Conservation (phyloP, 2,797 vertebrate species). For the Aldrovandia affinis region DNA sequence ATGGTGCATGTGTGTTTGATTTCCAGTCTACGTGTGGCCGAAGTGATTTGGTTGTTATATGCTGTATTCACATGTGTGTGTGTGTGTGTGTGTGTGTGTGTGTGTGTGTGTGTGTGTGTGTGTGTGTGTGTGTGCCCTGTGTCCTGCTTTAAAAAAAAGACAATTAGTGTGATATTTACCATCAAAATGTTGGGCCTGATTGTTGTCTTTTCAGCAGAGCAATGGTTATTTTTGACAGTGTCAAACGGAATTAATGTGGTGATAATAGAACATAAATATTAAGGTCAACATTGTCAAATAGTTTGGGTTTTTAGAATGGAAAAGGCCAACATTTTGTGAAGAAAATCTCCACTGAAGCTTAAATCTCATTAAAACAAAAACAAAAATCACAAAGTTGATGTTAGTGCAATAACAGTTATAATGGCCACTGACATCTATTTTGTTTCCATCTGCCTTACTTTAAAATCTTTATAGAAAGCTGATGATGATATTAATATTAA, state of each 20-base stretch:
- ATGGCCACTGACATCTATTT: neutral
- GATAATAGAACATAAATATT: slow-evolving; percentile 31
- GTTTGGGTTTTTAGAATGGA: slow-evolving; percentile 6
- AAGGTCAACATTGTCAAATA: slow-evolving; percentile 37
- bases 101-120: neutral
- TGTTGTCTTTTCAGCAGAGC: slow-evolving; percentile 53
- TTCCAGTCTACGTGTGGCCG: neutral
- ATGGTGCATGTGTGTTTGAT: slow-evolving; percentile 18
- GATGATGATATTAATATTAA: neutral
- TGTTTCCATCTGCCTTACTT: neutral
- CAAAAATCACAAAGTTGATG: neutral
- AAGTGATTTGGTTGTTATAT: neutral
- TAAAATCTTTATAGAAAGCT: neutral
- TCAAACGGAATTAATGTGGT: slow-evolving; percentile 40
- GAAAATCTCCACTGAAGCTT: slow-evolving; percentile 15
- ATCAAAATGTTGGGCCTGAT: slow-evolving; percentile 57
- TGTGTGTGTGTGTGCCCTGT: neutral
- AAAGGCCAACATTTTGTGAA: slow-evolving; percentile 22
- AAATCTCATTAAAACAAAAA: slow-evolving; percentile 21
- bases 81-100: slow-evolving; percentile 2
- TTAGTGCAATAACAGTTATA: neutral
- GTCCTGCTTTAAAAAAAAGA: slow-evolving; percentile 46
- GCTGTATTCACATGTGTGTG: neutral
- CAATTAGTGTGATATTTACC: slow-evolving; percentile 57
- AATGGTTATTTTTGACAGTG: slow-evolving; percentile 54